These are phyloP conservation scores for Bradypodion pumilum DNA, from an alignment of 2,797 vertebrate genomes.

Conservation along the genomic window DNA sequence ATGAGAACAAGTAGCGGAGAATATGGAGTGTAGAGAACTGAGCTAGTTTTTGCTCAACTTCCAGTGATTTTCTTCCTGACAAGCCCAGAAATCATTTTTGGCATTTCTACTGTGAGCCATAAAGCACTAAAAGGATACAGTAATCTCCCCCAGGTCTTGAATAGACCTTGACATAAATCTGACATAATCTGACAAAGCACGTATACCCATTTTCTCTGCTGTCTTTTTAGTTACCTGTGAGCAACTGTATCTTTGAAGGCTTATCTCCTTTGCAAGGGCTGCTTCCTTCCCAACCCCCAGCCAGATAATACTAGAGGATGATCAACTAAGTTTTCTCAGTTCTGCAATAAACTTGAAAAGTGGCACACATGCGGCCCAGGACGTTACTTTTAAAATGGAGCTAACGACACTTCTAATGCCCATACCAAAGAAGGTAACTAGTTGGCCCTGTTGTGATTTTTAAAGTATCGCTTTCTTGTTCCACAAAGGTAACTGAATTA, in stretches of 20 bases:
- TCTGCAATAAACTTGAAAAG: constrained; percentile 38
- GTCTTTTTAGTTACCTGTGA: constrained; percentile 54
- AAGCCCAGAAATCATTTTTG: constrained; percentile 41
- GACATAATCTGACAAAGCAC: constrained; percentile 54
- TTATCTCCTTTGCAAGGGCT: constrained; percentile 50
- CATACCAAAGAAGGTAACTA: background rate
- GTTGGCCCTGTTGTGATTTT: background rate
- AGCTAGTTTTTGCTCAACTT: constrained; percentile 37
- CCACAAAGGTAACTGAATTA: background rate
- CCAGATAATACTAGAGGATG: constrained; percentile 46
- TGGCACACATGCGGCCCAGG: background rate
- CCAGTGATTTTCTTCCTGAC: constrained; percentile 20
- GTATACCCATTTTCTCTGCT: constrained; percentile 48
- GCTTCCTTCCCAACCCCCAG: constrained; percentile 21
- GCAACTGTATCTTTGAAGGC: constrained; percentile 40
- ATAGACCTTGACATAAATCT: constrained; percentile 55
- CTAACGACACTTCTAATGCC: background rate
- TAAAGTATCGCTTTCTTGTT: background rate
- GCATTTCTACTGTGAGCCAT: constrained; percentile 44
- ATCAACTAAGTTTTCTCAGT: constrained; percentile 50
- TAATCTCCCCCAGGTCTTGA: constrained; percentile 36
- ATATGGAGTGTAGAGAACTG: rapidly evolving
- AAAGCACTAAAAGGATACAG: constrained; percentile 36
- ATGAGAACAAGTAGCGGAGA: background rate
- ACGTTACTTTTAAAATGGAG: background rate